Evolutionary conservation across 1,140 invertebrate genomes (phyloP), one percentile per base, ranked within the genome.

Genomic region (Drosophila nannoptera): DNA sequence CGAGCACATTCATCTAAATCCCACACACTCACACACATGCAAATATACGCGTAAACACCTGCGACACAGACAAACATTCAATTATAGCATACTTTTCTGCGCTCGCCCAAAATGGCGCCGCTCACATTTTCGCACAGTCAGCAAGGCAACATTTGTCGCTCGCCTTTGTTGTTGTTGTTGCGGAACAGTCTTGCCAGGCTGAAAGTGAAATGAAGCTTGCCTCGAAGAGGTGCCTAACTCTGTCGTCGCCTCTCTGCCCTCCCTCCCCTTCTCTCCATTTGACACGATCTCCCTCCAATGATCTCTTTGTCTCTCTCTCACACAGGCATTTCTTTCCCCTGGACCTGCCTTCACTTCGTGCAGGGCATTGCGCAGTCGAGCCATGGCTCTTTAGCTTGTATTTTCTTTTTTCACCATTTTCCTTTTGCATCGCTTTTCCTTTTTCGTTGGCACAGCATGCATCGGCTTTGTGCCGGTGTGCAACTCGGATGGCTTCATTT

Each of bases 51-150:
- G 46, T 42, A 63, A 38, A 63, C 66, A 56, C 50, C 67, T 72
- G 72, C 62, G 35, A 38, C 50, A 65, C 78, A 84, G 78, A 82
- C 78, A 82, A 82, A 82, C 78, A 83, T 82, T 82, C 78, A 83
- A 83, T 83, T 83, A 83, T 84, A 80, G 65, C 80, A 84, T 74
- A 83, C 80, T 84, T 84, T 84, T 80, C 69, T 84, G 69, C 56
- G 64, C 60, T 72, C 54, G 69, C 76, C 56, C 65, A 81, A 78
- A 81, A 80, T 76, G 63, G 76, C 76, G 73, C 70, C 52, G 71
- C 72, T 22, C 22, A 43, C 63, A 69, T 75, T 83, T 83, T 75
- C 54, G 55, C 75, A 56, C 46, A 55, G 75, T 63, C 77, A 76
- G 73, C 49, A 36, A 35, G 65, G 67, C 64, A 58, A 59, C 68